Base-by-base conservation (phyloP, 1,140 invertebrate genomes). In the Procambarus clarkii region DNA sequence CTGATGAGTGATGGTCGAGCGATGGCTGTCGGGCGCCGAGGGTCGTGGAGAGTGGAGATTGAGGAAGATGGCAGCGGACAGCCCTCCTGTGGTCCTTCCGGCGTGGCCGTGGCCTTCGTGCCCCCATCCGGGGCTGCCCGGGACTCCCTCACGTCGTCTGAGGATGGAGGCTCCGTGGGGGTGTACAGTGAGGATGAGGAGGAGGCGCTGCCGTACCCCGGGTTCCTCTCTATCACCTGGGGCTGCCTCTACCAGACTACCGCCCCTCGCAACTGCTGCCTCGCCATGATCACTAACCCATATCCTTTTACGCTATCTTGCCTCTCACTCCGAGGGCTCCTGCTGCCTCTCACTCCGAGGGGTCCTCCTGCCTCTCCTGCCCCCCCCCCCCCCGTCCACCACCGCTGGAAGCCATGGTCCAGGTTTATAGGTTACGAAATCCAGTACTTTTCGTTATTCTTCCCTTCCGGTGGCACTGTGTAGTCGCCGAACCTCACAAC, bases 271-370 rank as follows among this genome's bases (percentile, higher is more conserved):
- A 91, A 88, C 84, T 85, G 86, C 86, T 92, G 92, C 76, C 89
- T 92, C n/a, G 89, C 88, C 86, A 91, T 92, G 89, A 84, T 92
- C 81, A 92, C 92, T 71, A 92, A 91, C 77, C 89, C 92, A 92
- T 92, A 92, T 92, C 92, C 92, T 92, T 92, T 92, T 91, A 48
- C 89, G 84, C 69, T 74, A 5, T 54, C 13, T 54, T 54, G 13
- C 13, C 13, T 1, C 50, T 13, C 50, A 54, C 50, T 54, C 13
- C 34, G 50, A 9, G 13, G 50, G 8, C 50, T 54, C 50, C 50
- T 9, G 50, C 50, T 54, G 13, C 13, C 13, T 1, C 50, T 13
- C 50, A 54, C 50, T 54, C 13, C 34, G 50, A 9, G 13, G 50
- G 8, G 48, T n/a, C 46, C 50, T 54, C 50, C 50, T 9, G 54